Evolutionary conservation across 2,888 invertebrate species (phyloP).

Genomic region (Scaptomyza tumidula): DNA sequence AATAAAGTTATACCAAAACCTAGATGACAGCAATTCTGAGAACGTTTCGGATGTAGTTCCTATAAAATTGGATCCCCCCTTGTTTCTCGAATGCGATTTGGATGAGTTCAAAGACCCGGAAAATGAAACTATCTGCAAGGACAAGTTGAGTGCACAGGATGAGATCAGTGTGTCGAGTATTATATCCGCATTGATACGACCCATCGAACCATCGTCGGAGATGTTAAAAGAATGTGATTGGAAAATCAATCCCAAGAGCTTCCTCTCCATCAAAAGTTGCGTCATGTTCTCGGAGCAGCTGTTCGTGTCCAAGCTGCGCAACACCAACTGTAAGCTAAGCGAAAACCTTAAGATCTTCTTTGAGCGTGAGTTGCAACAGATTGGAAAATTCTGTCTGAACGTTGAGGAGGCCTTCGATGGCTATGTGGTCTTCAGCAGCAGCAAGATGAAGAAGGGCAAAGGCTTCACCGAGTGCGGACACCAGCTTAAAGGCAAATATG

Average conservation of each 20-base stretch:
- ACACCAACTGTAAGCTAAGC: slow-evolving; percentile 70
- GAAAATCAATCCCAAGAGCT: slow-evolving; percentile 70
- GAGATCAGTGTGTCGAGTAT: slow-evolving; percentile 81
- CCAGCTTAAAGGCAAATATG: slow-evolving; percentile 76
- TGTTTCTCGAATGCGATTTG: slow-evolving; percentile 63
- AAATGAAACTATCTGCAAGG: slow-evolving; percentile 56
- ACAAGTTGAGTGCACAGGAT: slow-evolving; percentile 69
- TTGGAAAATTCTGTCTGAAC: slow-evolving; percentile 73
- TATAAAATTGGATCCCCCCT: slow-evolving; percentile 55
- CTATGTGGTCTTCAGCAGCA: slow-evolving; percentile 76
- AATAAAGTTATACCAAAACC: no score
- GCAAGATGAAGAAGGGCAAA: slow-evolving; percentile 75
- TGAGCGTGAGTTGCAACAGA: slow-evolving; percentile 73
- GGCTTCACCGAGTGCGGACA: slow-evolving; percentile 71
- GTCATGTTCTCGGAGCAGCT: slow-evolving; percentile 74
- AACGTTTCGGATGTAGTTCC: neutral
- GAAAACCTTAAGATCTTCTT: slow-evolving; percentile 76
- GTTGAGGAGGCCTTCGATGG: slow-evolving; percentile 81
- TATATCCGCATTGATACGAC: slow-evolving; percentile 70
- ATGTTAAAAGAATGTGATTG: slow-evolving; percentile 64
- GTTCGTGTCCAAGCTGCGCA: slow-evolving; percentile 69
- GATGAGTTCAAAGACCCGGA: slow-evolving; percentile 34
- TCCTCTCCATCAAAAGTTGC: slow-evolving; percentile 70
- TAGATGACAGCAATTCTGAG: neutral
- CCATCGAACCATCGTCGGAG: slow-evolving; percentile 66